Percentiles rank a stretch among this genome's conserved stretches.
Conservation (phyloP, 1,140 invertebrate genomes). For the Campodea augens region DNA sequence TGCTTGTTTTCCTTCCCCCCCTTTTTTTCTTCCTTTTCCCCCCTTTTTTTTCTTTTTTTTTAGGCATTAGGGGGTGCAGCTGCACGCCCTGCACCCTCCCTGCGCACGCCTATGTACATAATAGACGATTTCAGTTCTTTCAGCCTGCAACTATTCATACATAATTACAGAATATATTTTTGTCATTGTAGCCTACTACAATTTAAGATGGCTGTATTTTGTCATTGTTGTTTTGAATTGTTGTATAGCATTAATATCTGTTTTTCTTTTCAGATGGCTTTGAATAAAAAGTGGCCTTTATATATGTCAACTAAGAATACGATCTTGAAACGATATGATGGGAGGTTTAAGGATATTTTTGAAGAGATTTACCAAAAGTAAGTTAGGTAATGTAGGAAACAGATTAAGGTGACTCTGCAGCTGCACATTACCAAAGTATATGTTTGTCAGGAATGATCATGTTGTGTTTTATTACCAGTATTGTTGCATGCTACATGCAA, state of each 20-base stretch:
- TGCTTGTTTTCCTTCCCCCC: too few species aligned
- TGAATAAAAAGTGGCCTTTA: conserved; percentile 62
- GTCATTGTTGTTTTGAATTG: background rate
- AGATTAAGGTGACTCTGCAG: too few species aligned
- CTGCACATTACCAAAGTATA: too few species aligned
- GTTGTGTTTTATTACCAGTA: too few species aligned
- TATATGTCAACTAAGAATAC: conserved; percentile 84
- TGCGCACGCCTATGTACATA: background rate
- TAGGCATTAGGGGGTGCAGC: too few species aligned
- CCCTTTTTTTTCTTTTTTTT: background rate
- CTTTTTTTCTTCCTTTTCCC: too few species aligned
- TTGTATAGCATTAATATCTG: conserved; percentile 1
- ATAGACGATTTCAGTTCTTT: background rate
- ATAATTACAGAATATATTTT: background rate
- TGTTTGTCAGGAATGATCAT: too few species aligned
- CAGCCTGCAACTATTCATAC: background rate
- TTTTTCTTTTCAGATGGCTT: conserved; percentile 33
- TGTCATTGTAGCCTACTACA: background rate
- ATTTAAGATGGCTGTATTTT: conserved; percentile 8
- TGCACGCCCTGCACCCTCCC: too few species aligned
- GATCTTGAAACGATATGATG: conserved; percentile 75
- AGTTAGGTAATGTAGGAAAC: too few species aligned
- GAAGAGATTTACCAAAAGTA: conserved; percentile 68
- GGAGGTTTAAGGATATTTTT: conserved; percentile 85
- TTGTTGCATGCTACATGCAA: too few species aligned